phyloP scores from a whole-genome alignment of 2,888 invertebrate species.

The Cryptus viduatorius region DNA sequence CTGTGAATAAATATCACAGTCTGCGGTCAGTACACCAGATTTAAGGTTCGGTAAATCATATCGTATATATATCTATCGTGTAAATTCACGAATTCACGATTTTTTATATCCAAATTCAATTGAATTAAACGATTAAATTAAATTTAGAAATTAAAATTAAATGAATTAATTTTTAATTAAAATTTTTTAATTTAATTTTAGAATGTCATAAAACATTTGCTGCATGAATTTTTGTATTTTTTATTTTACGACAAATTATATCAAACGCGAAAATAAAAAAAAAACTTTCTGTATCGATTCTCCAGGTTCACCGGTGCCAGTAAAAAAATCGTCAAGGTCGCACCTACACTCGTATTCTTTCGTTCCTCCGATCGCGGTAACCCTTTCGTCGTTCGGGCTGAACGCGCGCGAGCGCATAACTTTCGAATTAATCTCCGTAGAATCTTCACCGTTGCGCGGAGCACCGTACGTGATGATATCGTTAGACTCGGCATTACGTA shows the following conservation, averaged over 20 bases:
- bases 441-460: conserved; percentile 26
- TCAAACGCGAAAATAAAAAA: background rate
- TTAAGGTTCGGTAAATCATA: conserved; percentile 26
- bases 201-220: no score
- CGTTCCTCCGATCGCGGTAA: background rate
- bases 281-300: background rate
- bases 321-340: conserved; percentile 42
- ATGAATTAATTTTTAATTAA: no score
- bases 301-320: conserved; percentile 23
- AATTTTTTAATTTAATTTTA: no score
- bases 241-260: background rate
- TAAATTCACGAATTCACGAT: no score
- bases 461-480: conserved; percentile 41
- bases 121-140: no score
- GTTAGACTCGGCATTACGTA: conserved; percentile 52
- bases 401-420: conserved; percentile 19
- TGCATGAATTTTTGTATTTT: background rate
- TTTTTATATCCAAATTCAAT: no score
- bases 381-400: background rate
- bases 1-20: conserved; percentile 39
- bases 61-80: conserved; percentile 8
- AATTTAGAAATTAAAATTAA: no score
- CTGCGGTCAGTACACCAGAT: conserved; percentile 32
- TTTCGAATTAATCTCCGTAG: conserved; percentile 41
- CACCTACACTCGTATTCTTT: background rate